phyloP scores from a whole-genome alignment of 2,888 invertebrate genomes.

The Hipparchia semele region DNA sequence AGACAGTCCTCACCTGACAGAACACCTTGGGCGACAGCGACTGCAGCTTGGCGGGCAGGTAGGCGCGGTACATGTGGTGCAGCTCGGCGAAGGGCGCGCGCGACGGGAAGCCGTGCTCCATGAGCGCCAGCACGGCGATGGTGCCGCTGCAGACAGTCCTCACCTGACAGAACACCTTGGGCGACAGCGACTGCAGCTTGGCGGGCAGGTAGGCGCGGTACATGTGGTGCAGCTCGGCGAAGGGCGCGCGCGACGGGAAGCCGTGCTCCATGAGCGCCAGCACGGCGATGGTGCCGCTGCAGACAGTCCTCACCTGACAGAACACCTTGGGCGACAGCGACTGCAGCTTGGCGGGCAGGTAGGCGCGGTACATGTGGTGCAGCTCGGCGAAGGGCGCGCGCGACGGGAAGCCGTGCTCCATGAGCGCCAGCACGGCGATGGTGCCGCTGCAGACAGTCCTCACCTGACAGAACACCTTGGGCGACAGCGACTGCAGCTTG shows the following conservation, averaged over 20 bases:
- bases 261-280: constrained; percentile 99
- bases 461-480: constrained; percentile 97
- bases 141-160: no score
- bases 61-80: no score
- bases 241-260: constrained; percentile 95
- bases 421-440: not conserved
- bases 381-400: constrained; percentile 95
- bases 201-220: no score
- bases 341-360: constrained; percentile 92
- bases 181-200: no score
- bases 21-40: no score
- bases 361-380: constrained; percentile 93
- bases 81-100: no score
- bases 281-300: constrained; percentile 79
- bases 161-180: no score
- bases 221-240: constrained; percentile 94
- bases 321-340: constrained; percentile 93
- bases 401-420: constrained; percentile 98
- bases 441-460: constrained; percentile 23
- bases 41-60: no score
- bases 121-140: no score
- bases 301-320: constrained; percentile 88
- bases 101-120: no score
- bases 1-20: no score
- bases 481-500: constrained; percentile 90